Percentiles rank a stretch among this genome's conserved stretches.
phyloP scores from a whole-genome alignment of 2,113 vertebrate species.

The Gobius niger region DNA sequence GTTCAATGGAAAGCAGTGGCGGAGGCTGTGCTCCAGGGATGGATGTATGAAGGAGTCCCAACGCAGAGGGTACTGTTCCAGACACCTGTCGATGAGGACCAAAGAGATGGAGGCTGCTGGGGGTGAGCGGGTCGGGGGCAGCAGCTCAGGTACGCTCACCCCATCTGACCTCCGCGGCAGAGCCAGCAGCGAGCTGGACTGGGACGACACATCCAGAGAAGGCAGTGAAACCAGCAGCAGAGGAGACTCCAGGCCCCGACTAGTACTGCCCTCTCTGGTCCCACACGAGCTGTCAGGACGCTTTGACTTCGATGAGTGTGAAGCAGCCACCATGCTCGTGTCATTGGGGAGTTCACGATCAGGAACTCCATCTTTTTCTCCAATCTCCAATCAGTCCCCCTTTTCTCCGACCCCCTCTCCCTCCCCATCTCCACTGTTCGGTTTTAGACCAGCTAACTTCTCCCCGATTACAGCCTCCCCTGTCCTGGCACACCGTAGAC shows the following conservation, averaged over 20 bases:
- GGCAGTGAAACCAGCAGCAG: slow-evolving; percentile 85
- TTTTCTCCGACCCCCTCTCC: slow-evolving; percentile 90
- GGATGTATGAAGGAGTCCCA: slow-evolving; percentile 94
- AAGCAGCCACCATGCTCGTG: slow-evolving; percentile 91
- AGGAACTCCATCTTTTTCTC: slow-evolving; percentile 88
- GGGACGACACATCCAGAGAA: slow-evolving; percentile 88
- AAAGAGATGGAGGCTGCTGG: slow-evolving; percentile 88
- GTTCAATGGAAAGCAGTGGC: slow-evolving; percentile 94
- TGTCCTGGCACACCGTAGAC: slow-evolving; percentile 75
- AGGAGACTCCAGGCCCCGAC: slow-evolving; percentile 83
- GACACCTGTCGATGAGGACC: slow-evolving; percentile 91
- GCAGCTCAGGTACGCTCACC: slow-evolving; percentile 79
- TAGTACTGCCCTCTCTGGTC: slow-evolving; percentile 72
- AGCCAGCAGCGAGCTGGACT: slow-evolving; percentile 86
- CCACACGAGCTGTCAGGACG: slow-evolving; percentile 83
- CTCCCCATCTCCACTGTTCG: slow-evolving; percentile 87
- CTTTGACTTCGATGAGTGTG: slow-evolving; percentile 92
- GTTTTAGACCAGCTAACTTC: slow-evolving; percentile 89
- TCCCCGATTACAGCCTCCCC: slow-evolving; percentile 88
- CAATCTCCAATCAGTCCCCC: slow-evolving; percentile 89
- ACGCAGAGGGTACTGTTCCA: slow-evolving; percentile 88
- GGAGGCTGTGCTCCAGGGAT: slow-evolving; percentile 89
- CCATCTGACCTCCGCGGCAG: slow-evolving; percentile 76
- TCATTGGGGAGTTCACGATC: slow-evolving; percentile 90
- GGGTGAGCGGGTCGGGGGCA: slow-evolving; percentile 78